These are phyloP conservation scores for Tinea semifulvella DNA, from an alignment of 2,888 invertebrate genomes.

Conservation along the genomic window DNA sequence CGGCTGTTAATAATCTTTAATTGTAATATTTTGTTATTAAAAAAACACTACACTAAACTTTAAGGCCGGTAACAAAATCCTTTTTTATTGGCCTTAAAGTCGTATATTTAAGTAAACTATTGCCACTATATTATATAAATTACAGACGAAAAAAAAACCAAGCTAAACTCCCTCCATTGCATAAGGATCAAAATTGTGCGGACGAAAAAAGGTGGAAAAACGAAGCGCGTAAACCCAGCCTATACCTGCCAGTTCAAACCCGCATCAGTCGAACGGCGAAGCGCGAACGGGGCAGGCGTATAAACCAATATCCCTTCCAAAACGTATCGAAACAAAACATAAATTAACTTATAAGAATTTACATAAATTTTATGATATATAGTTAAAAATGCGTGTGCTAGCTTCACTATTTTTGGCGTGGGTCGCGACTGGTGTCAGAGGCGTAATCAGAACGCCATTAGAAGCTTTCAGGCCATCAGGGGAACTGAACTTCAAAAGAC, in stretches of 20 bases:
- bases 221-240: conserved; percentile 58
- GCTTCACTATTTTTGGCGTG: conserved; percentile 44
- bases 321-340: conserved; percentile 21
- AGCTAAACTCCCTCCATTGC: neutral
- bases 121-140: too few relatives aligned
- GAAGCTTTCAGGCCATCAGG: conserved; percentile 63
- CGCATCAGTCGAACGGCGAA: too few relatives aligned
- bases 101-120: too few relatives aligned
- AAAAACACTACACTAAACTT: too few relatives aligned
- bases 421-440: conserved; percentile 42
- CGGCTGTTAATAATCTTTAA: too few relatives aligned
- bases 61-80: too few relatives aligned
- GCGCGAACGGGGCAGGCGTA: conserved; percentile 29
- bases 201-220: conserved; percentile 44
- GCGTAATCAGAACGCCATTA: conserved; percentile 61
- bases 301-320: conserved; percentile 21
- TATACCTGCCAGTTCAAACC: conserved; percentile 58
- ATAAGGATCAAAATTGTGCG: conserved; percentile 12
- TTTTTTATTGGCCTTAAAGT: too few relatives aligned
- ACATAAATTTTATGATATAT: neutral
- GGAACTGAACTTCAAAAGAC: conserved; percentile 55
- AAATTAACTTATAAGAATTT: conserved; percentile 9
- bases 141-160: too few relatives aligned
- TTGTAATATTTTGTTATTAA: too few relatives aligned
- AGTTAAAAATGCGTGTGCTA: conserved; percentile 47